These are phyloP conservation scores for Epiblema foenella DNA, from an alignment of 2,888 invertebrate species.

Conservation along the genomic window DNA sequence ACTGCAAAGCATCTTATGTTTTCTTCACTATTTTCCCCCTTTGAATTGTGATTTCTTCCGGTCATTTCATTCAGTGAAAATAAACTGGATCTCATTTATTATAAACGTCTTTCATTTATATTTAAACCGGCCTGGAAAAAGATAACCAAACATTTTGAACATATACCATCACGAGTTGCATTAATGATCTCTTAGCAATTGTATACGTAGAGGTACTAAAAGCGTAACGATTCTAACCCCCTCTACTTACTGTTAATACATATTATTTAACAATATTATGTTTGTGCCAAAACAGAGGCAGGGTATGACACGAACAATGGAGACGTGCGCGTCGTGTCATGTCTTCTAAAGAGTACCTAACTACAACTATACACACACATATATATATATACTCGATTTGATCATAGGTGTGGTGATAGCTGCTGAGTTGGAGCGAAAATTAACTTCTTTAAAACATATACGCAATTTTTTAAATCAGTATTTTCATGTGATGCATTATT, in stretches of 20 bases:
- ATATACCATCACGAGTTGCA: background rate
- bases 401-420: background rate
- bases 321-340: background rate
- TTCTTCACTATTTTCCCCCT: conserved; percentile 40
- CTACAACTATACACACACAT: background rate
- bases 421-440: background rate
- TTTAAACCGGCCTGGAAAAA: conserved; percentile 77
- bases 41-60: conserved; percentile 20
- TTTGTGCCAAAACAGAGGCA: background rate
- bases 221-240: conserved; percentile 23
- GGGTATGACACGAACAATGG: background rate
- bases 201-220: background rate
- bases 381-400: background rate
- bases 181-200: background rate
- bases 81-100: conserved; percentile 41
- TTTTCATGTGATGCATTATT: background rate
- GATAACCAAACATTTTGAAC: conserved; percentile 57
- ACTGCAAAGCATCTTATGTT: conserved; percentile 61
- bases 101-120: conserved; percentile 61
- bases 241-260: background rate
- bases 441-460: too few species aligned
- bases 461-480: too few species aligned
- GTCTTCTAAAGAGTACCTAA: too few species aligned
- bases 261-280: background rate
- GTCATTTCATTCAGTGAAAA: conserved; percentile 31